Conservation (phyloP, 2,888 invertebrate genomes). For the Macrosoma leucophasiata region DNA sequence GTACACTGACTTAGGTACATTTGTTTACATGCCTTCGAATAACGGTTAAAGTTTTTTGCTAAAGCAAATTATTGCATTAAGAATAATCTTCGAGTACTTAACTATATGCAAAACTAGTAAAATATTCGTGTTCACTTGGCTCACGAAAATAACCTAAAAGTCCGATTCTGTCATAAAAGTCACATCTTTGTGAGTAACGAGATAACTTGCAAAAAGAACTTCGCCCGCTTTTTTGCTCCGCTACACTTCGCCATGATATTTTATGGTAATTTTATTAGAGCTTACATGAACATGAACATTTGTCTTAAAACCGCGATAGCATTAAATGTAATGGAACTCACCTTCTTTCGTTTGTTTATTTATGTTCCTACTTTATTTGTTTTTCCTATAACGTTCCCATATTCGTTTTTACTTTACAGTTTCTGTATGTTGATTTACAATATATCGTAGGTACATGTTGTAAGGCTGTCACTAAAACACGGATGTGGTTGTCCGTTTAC, state of each 20-base stretch:
- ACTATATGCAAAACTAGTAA: no score
- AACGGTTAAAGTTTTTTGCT: no score
- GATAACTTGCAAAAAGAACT: constrained; percentile 63
- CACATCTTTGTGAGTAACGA: constrained; percentile 65
- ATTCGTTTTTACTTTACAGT: no score
- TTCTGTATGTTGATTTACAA: not conserved
- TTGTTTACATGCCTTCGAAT: no score
- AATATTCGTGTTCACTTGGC: no score
- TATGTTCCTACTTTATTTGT: no score
- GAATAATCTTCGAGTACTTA: no score
- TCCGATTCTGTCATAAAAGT: constrained; percentile 62
- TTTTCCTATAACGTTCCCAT: no score
- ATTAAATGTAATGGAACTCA: no score
- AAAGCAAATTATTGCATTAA: no score
- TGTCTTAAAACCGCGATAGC: constrained; percentile 21
- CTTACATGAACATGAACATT: constrained; percentile 38
- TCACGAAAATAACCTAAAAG: constrained; percentile 60
- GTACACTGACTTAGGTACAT: no score
- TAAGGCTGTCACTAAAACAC: constrained; percentile 12
- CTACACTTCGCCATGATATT: constrained; percentile 54
- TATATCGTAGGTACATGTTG: not conserved
- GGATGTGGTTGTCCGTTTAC: constrained; percentile 34
- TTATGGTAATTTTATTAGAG: constrained; percentile 60
- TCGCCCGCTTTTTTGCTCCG: constrained; percentile 47
- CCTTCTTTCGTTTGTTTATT: no score